These are phyloP conservation scores for Microcebus jonahi DNA, from an alignment of 2,113 vertebrate genomes.

Conservation along the genomic window DNA sequence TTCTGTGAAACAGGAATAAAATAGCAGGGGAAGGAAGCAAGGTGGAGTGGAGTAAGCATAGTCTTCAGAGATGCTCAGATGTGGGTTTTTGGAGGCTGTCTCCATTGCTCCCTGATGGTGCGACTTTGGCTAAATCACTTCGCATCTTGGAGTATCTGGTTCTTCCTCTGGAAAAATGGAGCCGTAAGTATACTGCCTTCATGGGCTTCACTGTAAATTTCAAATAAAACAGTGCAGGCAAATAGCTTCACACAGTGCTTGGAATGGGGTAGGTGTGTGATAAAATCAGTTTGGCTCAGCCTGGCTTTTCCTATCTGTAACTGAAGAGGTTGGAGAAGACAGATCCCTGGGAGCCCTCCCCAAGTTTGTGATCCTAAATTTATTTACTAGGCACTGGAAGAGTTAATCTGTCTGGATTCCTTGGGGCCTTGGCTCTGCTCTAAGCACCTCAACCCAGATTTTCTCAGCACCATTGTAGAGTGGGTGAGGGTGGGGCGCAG, in stretches of 20 bases:
- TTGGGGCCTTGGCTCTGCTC: background rate
- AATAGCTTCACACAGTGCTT: background rate
- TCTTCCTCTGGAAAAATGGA: background rate
- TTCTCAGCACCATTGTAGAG: background rate
- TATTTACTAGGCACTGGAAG: background rate
- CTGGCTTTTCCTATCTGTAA: background rate
- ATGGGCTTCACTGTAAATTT: background rate
- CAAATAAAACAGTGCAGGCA: background rate
- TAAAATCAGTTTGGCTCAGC: background rate
- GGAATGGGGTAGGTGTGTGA: no score
- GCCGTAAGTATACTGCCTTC: background rate
- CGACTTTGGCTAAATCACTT: background rate
- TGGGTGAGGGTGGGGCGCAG: no score
- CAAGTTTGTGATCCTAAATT: background rate
- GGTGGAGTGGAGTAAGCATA: fast-evolving
- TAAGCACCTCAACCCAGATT: no score
- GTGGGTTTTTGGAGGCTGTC: fast-evolving
- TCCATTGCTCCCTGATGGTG: no score
- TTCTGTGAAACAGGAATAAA: background rate
- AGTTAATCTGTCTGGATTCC: background rate
- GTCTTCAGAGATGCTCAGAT: background rate
- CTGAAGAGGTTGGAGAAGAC: background rate
- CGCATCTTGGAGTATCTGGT: background rate
- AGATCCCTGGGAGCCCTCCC: background rate
- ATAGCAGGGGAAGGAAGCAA: background rate